Conservation (phyloP, 2,113 vertebrate species). For the Butastur rufipennis region DNA sequence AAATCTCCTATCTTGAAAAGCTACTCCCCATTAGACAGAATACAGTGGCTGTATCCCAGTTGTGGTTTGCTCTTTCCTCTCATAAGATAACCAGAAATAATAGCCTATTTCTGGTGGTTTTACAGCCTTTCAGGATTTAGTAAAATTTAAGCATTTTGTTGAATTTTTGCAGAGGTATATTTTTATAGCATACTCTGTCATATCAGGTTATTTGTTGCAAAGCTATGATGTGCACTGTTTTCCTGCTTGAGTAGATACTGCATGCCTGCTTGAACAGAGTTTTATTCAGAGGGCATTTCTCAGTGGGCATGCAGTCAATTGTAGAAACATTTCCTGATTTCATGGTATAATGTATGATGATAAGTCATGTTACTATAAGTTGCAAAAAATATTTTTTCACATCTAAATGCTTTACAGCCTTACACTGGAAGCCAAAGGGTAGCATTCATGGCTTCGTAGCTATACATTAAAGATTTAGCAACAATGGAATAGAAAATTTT, state of each 20-base stretch:
- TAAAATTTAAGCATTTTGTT: neutral
- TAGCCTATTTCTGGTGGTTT: neutral
- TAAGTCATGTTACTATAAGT: neutral
- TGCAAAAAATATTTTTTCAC: neutral
- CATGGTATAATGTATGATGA: neutral
- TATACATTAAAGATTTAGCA: neutral
- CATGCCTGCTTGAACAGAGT: neutral
- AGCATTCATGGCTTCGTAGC: neutral
- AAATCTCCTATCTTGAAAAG: neutral
- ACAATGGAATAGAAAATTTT: neutral
- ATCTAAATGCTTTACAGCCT: neutral
- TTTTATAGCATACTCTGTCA: neutral
- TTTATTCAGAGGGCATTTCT: neutral
- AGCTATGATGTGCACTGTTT: neutral
- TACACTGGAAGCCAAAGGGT: neutral
- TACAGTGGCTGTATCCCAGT: neutral
- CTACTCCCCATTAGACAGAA: neutral
- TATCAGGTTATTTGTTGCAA: neutral
- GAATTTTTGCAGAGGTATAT: neutral
- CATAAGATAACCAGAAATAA: neutral
- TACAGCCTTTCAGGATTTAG: neutral
- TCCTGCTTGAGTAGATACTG: neutral
- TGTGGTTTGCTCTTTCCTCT: neutral
- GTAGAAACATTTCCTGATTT: neutral
- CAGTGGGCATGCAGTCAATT: neutral